phyloP scores from a whole-genome alignment of 2,888 invertebrate species.

The Patella depressa region DNA sequence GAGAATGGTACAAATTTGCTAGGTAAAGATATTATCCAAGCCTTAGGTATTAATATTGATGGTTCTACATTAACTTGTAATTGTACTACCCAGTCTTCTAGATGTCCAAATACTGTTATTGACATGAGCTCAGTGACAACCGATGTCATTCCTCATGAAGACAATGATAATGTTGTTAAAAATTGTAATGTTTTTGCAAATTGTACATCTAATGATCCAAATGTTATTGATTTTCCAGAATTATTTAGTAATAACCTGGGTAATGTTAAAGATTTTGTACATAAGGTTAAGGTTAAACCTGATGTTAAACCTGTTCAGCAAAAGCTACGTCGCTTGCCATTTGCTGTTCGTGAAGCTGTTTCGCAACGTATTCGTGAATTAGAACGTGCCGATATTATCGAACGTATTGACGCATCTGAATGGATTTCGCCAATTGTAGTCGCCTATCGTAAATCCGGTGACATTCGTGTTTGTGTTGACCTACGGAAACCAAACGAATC shows the following conservation, averaged over 20 bases:
- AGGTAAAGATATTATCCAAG: neutral
- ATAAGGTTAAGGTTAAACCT: neutral
- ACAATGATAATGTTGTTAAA: too few relatives aligned
- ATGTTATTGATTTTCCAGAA: neutral
- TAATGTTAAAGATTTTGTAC: neutral
- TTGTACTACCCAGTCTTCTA: too few relatives aligned
- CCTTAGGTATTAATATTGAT: neutral
- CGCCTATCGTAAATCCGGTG: neutral
- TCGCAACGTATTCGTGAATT: neutral
- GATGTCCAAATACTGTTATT: too few relatives aligned
- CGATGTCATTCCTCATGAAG: too few relatives aligned
- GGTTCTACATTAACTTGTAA: neutral
- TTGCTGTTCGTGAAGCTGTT: neutral
- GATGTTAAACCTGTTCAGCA: neutral
- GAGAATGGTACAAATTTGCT: neutral
- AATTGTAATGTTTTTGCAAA: neutral
- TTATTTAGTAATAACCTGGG: neutral
- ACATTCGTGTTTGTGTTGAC: constrained; percentile 1
- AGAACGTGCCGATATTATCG: constrained; percentile 12
- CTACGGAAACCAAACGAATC: neutral
- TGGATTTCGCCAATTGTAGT: neutral
- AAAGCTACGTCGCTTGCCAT: neutral
- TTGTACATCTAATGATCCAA: neutral
- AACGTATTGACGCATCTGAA: neutral
- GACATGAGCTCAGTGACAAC: too few relatives aligned